Evolutionary conservation across 2,888 invertebrate species (phyloP).

Genomic region (Caenorhabditis sulstoni): DNA sequence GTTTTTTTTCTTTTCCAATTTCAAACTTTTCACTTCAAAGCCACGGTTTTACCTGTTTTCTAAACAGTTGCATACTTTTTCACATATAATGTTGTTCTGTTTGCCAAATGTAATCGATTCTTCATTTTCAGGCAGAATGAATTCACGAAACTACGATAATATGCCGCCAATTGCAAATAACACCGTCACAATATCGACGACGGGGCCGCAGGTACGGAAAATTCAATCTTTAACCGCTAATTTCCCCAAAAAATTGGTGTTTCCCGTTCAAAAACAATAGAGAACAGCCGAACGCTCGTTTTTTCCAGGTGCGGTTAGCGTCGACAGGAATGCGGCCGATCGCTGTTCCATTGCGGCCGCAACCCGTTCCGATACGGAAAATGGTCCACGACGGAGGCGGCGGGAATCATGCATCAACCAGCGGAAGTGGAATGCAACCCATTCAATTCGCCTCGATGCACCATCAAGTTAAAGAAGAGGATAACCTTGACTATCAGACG

Average conservation of each 20-base stretch:
- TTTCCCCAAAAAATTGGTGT: too few species aligned
- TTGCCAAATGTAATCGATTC: constrained; percentile 5
- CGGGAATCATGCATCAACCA: neutral
- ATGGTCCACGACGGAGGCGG: constrained; percentile 34
- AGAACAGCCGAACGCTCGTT: too few species aligned
- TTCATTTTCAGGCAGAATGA: constrained; percentile 33
- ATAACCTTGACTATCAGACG: constrained; percentile 24
- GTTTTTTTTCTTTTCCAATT: constrained; percentile 2
- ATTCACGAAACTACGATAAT: constrained; percentile 56
- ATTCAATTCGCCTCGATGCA: neutral
- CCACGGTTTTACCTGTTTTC: neutral
- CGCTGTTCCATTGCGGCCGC: constrained; percentile 35
- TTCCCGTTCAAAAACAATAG: too few species aligned
- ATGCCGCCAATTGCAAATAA: constrained; percentile 56
- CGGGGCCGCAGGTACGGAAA: constrained; percentile 33
- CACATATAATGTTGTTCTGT: neutral
- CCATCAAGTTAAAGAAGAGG: constrained; percentile 34
- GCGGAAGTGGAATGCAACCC: neutral
- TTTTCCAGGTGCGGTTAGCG: constrained; percentile 40
- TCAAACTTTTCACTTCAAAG: neutral
- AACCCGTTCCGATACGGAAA: constrained; percentile 56
- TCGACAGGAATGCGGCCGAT: constrained; percentile 18
- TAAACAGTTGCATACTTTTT: constrained; percentile 4
- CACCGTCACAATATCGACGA: constrained; percentile 58
- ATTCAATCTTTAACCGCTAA: too few species aligned